These are phyloP conservation scores for Thripadectes ignobilis DNA, from an alignment of 2,797 vertebrate genomes.

Conservation along the genomic window DNA sequence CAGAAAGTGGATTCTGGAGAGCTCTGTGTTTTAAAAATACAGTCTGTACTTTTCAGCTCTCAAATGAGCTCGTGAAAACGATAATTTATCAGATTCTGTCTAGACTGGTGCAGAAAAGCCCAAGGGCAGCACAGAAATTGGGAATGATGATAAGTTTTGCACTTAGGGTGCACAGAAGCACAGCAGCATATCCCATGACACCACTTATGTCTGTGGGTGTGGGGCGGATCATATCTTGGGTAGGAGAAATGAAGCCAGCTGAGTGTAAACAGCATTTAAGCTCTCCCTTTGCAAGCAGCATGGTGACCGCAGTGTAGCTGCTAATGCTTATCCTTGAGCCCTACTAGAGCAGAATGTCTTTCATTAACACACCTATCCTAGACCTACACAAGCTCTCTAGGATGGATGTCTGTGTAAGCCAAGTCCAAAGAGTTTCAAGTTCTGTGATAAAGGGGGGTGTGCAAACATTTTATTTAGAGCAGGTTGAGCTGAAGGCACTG, in stretches of 20 bases:
- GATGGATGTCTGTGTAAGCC: neutral
- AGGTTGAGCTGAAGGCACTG: neutral
- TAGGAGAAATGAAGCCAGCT: neutral
- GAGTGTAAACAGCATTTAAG: neutral
- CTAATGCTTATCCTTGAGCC: neutral
- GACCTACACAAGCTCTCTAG: neutral
- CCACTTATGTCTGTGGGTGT: neutral
- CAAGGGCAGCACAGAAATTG: neutral
- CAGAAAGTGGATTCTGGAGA: neutral
- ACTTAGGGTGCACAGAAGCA: neutral
- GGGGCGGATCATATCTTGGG: neutral
- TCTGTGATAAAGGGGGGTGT: neutral
- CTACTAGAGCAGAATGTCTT: neutral
- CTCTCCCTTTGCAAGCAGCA: neutral
- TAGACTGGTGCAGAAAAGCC: neutral
- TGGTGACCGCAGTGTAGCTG: fast-evolving
- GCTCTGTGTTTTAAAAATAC: neutral
- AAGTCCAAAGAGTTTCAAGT: neutral
- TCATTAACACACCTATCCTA: neutral
- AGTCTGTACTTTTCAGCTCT: neutral
- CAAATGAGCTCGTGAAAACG: neutral
- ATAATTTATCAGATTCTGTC: neutral
- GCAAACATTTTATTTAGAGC: neutral
- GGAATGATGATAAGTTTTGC: neutral
- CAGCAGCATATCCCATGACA: neutral